phyloP scores from a whole-genome alignment of 2,797 vertebrate species.

The Muscicapa comitata region DNA sequence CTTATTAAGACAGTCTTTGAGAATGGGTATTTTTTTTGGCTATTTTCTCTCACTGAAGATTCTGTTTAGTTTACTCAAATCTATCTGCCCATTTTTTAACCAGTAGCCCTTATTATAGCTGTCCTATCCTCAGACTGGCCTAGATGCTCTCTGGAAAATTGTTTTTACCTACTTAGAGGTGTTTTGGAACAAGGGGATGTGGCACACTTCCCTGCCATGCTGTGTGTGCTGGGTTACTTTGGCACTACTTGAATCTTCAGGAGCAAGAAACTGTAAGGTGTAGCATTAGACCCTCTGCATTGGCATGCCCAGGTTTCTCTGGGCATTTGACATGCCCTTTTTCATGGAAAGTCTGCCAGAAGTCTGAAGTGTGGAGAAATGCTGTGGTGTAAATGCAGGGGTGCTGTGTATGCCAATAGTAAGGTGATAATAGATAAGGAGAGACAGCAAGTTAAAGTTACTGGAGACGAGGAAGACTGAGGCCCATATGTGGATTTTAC shows the following conservation, averaged over 20 bases:
- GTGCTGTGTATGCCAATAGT: background rate
- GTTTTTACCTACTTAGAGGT: background rate
- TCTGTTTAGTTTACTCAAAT: background rate
- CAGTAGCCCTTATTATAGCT: background rate
- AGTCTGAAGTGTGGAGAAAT: background rate
- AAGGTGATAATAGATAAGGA: background rate
- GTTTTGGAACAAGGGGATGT: background rate
- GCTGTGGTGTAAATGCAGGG: background rate
- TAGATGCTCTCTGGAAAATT: background rate
- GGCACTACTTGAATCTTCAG: background rate
- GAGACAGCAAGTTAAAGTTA: background rate
- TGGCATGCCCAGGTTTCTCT: background rate
- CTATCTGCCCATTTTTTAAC: background rate
- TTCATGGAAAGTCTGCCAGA: background rate
- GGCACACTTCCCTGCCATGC: background rate
- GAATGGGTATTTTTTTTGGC: background rate
- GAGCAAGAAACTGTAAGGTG: background rate
- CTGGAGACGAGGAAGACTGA: background rate
- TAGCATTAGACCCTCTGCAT: fast-evolving
- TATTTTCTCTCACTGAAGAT: background rate
- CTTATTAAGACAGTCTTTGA: background rate
- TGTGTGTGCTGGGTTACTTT: background rate
- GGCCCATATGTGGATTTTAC: background rate
- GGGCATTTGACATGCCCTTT: background rate
- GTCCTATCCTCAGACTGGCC: background rate